phyloP scores from a whole-genome alignment of 2,113 vertebrate genomes.

The Phrynosoma blainvillii region DNA sequence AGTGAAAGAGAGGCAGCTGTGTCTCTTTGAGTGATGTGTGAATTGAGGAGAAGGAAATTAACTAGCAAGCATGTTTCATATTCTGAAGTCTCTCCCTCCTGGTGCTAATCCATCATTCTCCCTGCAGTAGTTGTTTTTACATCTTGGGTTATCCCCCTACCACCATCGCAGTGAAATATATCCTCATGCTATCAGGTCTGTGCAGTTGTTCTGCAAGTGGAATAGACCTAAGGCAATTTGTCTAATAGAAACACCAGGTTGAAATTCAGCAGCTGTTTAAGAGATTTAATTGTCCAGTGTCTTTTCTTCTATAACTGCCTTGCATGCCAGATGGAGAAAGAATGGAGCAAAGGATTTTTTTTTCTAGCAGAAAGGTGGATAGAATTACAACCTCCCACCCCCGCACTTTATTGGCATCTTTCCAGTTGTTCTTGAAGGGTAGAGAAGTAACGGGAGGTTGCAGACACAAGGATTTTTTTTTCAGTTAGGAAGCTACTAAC shows the following conservation, averaged over 20 bases:
- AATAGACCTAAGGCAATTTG: constrained; percentile 36
- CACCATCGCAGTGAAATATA: constrained; percentile 32
- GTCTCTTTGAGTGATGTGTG: constrained; percentile 48
- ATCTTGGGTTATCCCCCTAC: constrained; percentile 16
- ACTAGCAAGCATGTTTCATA: constrained; percentile 47
- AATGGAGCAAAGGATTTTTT: neutral
- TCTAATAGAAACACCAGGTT: constrained; percentile 47
- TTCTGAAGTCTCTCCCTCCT: constrained; percentile 44
- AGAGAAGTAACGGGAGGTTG: neutral
- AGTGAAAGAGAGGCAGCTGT: constrained; percentile 18
- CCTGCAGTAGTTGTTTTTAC: constrained; percentile 42
- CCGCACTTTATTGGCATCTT: neutral
- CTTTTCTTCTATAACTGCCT: constrained; percentile 22
- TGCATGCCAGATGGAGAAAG: constrained; percentile 18
- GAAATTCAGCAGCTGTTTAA: constrained; percentile 34
- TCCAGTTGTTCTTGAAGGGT: neutral
- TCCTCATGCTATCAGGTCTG: neutral
- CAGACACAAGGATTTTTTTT: neutral
- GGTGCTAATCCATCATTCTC: constrained; percentile 43
- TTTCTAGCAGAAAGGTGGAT: neutral
- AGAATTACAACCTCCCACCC: neutral
- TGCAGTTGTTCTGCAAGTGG: neutral
- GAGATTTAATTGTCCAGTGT: constrained; percentile 40
- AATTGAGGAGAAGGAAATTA: constrained; percentile 45
- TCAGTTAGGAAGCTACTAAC: neutral